phyloP scores from a whole-genome alignment of 2,888 invertebrate genomes.

The Celastrina argiolus region DNA sequence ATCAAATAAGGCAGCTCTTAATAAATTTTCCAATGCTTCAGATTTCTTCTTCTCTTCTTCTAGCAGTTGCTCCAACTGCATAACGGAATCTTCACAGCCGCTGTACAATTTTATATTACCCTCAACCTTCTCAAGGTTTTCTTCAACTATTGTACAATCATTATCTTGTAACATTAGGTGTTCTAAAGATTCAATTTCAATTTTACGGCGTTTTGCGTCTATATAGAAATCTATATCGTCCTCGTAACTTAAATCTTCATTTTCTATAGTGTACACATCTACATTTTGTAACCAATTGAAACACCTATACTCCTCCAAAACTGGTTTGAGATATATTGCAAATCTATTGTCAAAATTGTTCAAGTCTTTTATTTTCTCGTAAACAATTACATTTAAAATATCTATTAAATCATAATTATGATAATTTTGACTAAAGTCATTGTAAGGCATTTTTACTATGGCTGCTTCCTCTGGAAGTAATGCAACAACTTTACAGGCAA shows the following conservation, averaged over 20 bases:
- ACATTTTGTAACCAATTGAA: slow-evolving; percentile 79
- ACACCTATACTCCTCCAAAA: slow-evolving; percentile 71
- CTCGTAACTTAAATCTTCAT: slow-evolving; percentile 54
- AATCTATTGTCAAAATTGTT: slow-evolving; percentile 63
- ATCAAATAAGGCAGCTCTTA: slow-evolving; percentile 36
- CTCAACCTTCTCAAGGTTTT: slow-evolving; percentile 54
- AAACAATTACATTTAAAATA: slow-evolving; percentile 73
- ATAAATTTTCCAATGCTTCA: slow-evolving; percentile 64
- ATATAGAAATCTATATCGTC: slow-evolving; percentile 60
- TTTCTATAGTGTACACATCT: slow-evolving; percentile 52
- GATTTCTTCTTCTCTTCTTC: slow-evolving; percentile 66
- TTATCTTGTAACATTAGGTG: slow-evolving; percentile 64
- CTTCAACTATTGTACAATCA: slow-evolving; percentile 56
- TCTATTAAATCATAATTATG: slow-evolving; percentile 71
- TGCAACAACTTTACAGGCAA: slow-evolving; percentile 71
- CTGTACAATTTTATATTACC: slow-evolving; percentile 52
- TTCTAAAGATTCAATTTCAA: slow-evolving; percentile 55
- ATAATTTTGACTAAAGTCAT: slow-evolving; percentile 58
- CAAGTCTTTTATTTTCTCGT: slow-evolving; percentile 72
- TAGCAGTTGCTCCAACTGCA: slow-evolving; percentile 67
- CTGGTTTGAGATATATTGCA: slow-evolving; percentile 78
- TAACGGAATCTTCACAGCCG: slow-evolving; percentile 56
- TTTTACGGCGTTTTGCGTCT: slow-evolving; percentile 62
- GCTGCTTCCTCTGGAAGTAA: slow-evolving; percentile 58
- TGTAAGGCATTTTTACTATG: slow-evolving; percentile 52